Evolutionary conservation across 2,113 vertebrate genomes (phyloP), one percentile per base, ranked within the genome.

Genomic region (Callipepla californica): DNA sequence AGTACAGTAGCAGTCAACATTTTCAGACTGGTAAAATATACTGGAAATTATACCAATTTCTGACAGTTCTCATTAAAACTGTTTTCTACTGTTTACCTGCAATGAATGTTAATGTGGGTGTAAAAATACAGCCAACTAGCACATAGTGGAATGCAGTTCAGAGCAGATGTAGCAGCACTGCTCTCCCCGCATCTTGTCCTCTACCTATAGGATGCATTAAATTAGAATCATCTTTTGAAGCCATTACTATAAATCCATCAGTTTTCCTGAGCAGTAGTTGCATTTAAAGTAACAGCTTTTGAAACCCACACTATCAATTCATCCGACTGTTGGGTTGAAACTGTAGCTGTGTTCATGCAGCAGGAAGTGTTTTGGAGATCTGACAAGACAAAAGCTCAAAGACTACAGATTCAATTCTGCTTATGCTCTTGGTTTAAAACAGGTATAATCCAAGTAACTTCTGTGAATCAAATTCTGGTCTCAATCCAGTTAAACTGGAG

Each of bases 41-140:
- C 26, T 79, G 30, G 63, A 48, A 89, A 84, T 6, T 12, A 58
- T 65, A 28, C 30, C 2, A 17, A 94, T 78, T 22, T 83, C 48
- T 34, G 73, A 40, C 59, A 83, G 77, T 61, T 92, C 72, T 72
- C 59, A 78, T 87, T 91, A 76, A 89, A 72, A 38, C 3, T 2
- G 17, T 12, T 92, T 90, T 55, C 34, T 47, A 11, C 16, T 77
- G 66, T 85, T 91, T 38, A 69, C 25, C 32, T 23, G 13, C 50
- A 65, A 20, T 23, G 23, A 61, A 65, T 23, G 2, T 85, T 44
- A 51, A 32, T 23, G 61, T 90, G n/a, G 12, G 36, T 88, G n/a
- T 86, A 63, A 87, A 91, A 91, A 80, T 53, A 40, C 25, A 75
- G 21, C 51, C 78, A 80, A 91, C 74, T 48, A 78, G n/a, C 51